Evolutionary conservation across 1,140 invertebrate species (phyloP), one percentile per base, ranked within the genome.

Genomic region (Dendroctonus valens): DNA sequence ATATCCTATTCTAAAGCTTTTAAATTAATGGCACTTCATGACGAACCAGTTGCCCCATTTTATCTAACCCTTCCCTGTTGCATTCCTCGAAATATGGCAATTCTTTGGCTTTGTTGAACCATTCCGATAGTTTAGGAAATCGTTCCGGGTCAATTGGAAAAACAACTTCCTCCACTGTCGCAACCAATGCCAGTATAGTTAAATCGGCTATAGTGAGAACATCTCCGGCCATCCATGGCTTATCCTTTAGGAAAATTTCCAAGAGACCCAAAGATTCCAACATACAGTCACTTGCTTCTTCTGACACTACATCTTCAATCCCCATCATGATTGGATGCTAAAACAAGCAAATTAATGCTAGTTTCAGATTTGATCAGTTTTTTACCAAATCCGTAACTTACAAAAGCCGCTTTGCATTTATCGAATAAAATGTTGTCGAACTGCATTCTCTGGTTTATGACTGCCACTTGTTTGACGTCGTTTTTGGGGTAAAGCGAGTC

Each of bases 401-500:
- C 71, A 14, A 63, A 63, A 48, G 65, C 69, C 6, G 48, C 60
- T 12, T 61, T 59, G 50, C 49, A 69, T 53, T 64, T 54, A 38
- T 70, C 66, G 62, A 67, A 75, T 7, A 74, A 49, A 14, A 72
- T 58, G n/a, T 68, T 72, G 57, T 85, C 81, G 70, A 85, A 85
- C 69, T 82, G 79, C 9, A 85, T 73, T 41, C 80, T 70, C 70
- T 81, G 77, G 75, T 87, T 81, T 4, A 88, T 81, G 40, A 82
- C 55, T 12, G 83, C 84, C 51, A 85, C 70, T 67, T 79, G 74
- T 53, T 81, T 75, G 12, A 83, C 68, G 72, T 87, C 84, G 37
- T 67, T 55, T 68, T 83, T 83, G n/a, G 86, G 86, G 73, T 87
- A 87, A 0, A 87, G 73, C n/a, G 78, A 72, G 68, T 84, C 81